Percentiles rank a stretch among this genome's conserved stretches.
Conservation (phyloP, 2,888 invertebrate species). For the Alloplasta piceator region DNA sequence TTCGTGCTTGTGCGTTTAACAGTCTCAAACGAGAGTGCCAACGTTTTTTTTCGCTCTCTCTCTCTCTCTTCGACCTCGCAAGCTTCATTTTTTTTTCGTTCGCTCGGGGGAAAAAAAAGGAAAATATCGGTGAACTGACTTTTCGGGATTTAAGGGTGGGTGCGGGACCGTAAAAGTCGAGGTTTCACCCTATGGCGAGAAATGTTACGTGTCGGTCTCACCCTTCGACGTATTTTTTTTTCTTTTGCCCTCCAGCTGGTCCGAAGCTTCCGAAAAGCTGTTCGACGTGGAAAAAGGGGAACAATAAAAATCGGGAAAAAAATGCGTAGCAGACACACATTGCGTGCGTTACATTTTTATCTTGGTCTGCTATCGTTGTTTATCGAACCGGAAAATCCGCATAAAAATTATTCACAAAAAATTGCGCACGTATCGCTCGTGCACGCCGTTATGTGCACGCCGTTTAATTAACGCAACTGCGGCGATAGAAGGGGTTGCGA, state of each 20-base stretch:
- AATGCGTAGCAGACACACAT: constrained; percentile 39
- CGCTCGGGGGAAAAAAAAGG: constrained; percentile 6
- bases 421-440: constrained; percentile 22
- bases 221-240: constrained; percentile 10
- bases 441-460: constrained; percentile 6
- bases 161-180: constrained; percentile 15
- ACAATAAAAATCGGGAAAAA: constrained; percentile 27
- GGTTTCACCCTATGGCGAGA: constrained; percentile 1
- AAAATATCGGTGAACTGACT: not conserved
- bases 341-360: constrained; percentile 35
- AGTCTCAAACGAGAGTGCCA: constrained; percentile 14
- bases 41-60: constrained; percentile 26
- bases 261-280: constrained; percentile 29
- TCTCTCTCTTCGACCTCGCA: not conserved
- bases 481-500: constrained; percentile 31
- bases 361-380: constrained; percentile 73
- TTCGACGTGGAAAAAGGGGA: constrained; percentile 26
- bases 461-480: constrained; percentile 32
- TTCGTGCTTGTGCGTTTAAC: constrained; percentile 1
- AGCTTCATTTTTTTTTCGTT: constrained; percentile 6
- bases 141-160: constrained; percentile 23
- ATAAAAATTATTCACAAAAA: constrained; percentile 43
- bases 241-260: constrained; percentile 1
- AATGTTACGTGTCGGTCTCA: constrained; percentile 3
- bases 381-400: constrained; percentile 70